Evolutionary conservation across 2,888 invertebrate species (phyloP).

Genomic region (Cephus rjabovi): DNA sequence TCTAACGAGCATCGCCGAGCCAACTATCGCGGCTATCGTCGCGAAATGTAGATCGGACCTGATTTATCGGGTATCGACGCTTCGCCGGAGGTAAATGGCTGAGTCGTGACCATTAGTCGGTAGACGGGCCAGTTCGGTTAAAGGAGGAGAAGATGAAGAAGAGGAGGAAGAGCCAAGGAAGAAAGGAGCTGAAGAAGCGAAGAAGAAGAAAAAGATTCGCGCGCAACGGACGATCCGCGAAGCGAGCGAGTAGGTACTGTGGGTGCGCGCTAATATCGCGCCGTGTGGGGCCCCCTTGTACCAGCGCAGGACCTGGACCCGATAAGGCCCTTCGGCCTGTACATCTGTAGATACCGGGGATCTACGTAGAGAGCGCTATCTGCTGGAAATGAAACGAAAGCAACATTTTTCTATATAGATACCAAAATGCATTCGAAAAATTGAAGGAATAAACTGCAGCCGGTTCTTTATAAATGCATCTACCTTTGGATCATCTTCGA

Average conservation of each 20-base stretch:
- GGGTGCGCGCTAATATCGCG: slow-evolving; percentile 41
- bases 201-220: slow-evolving; percentile 14
- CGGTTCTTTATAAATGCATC: too few relatives aligned
- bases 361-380: too few relatives aligned
- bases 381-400: too few relatives aligned
- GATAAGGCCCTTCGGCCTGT: too few relatives aligned
- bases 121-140: slow-evolving; percentile 39
- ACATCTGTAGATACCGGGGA: too few relatives aligned
- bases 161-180: too few relatives aligned
- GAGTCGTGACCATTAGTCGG: slow-evolving; percentile 73
- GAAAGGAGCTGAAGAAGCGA: too few relatives aligned
- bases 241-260: slow-evolving; percentile 16
- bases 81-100: slow-evolving; percentile 74
- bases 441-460: too few relatives aligned
- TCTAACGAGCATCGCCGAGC: too few relatives aligned
- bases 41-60: slow-evolving; percentile 71
- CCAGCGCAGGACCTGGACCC: not conserved
- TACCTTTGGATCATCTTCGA: too few relatives aligned
- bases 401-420: too few relatives aligned
- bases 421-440: too few relatives aligned
- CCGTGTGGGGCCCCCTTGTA: slow-evolving; percentile 48
- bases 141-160: not conserved
- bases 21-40: slow-evolving; percentile 66
- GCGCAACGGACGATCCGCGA: slow-evolving; percentile 23
- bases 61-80: slow-evolving; percentile 71